Evolutionary conservation across 2,888 invertebrate species (phyloP).

Genomic region (Mythimna vitellina): DNA sequence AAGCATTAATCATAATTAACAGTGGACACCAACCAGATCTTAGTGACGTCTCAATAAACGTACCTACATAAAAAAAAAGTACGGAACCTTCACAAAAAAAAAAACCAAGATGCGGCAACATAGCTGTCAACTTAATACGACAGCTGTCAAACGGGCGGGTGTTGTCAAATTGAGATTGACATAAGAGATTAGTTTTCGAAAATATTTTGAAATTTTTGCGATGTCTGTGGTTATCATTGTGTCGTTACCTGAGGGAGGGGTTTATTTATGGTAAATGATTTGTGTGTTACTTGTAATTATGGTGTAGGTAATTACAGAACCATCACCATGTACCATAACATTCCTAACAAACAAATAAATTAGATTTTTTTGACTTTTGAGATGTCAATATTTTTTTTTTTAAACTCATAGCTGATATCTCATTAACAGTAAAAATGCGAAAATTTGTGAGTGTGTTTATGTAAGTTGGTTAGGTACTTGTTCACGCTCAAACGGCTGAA

Average conservation of each 20-base stretch:
- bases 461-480: too few relatives aligned
- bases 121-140: slow-evolving; percentile 86
- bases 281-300: slow-evolving; percentile 1
- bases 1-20: slow-evolving; percentile 12
- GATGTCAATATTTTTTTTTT: too few relatives aligned
- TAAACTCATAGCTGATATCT: too few relatives aligned
- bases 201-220: slow-evolving; percentile 73
- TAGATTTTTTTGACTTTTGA: too few relatives aligned
- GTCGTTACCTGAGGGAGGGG: slow-evolving; percentile 56
- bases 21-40: not conserved
- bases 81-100: slow-evolving; percentile 42
- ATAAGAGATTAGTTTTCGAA: slow-evolving; percentile 68
- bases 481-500: too few relatives aligned
- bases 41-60: slow-evolving; percentile 5
- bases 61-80: slow-evolving; percentile 7
- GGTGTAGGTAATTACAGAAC: not conserved
- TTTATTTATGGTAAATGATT: slow-evolving; percentile 10
- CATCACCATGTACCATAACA: too few relatives aligned
- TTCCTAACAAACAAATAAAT: too few relatives aligned
- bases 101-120: slow-evolving; percentile 73
- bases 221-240: slow-evolving; percentile 61
- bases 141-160: slow-evolving; percentile 85
- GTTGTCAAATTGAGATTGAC: slow-evolving; percentile 81
- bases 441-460: too few relatives aligned
- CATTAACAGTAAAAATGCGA: too few relatives aligned